phyloP scores from a whole-genome alignment of 2,797 vertebrate genomes.

The Emydoidea blandingii region DNA sequence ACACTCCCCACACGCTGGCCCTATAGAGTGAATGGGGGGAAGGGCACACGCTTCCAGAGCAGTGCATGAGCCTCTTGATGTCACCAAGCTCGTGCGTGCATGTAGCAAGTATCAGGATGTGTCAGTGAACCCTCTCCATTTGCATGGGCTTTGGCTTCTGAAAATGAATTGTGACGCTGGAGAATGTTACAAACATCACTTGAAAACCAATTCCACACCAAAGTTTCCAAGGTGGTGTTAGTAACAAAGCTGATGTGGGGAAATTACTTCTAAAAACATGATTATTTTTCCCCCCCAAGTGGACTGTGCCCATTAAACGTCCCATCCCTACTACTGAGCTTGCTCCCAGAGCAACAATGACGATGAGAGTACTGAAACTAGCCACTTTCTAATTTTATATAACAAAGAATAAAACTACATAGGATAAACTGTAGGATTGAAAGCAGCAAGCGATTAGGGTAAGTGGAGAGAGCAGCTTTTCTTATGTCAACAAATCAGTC shows the following conservation, averaged over 20 bases:
- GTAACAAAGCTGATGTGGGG: background rate
- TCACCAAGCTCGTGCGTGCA: fast-evolving
- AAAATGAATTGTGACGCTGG: background rate
- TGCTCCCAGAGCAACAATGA: background rate
- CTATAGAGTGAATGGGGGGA: background rate
- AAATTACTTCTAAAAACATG: background rate
- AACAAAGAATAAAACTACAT: fast-evolving
- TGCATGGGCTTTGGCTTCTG: fast-evolving
- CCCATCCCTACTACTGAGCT: background rate
- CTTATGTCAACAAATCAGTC: background rate
- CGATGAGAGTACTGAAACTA: background rate
- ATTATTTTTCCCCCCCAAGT: background rate
- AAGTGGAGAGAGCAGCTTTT: fast-evolving
- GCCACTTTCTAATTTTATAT: background rate
- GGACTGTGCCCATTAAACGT: background rate
- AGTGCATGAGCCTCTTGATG: background rate
- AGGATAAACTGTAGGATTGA: background rate
- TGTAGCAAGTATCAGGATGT: background rate
- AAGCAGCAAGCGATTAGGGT: background rate
- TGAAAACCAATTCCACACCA: fast-evolving
- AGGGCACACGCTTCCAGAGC: fast-evolving
- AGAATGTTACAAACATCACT: background rate
- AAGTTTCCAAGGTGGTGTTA: background rate
- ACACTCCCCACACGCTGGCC: fast-evolving
- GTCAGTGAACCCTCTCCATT: background rate